These are phyloP conservation scores for Agapornis canus DNA, from an alignment of 2,797 vertebrate species.

Conservation along the genomic window DNA sequence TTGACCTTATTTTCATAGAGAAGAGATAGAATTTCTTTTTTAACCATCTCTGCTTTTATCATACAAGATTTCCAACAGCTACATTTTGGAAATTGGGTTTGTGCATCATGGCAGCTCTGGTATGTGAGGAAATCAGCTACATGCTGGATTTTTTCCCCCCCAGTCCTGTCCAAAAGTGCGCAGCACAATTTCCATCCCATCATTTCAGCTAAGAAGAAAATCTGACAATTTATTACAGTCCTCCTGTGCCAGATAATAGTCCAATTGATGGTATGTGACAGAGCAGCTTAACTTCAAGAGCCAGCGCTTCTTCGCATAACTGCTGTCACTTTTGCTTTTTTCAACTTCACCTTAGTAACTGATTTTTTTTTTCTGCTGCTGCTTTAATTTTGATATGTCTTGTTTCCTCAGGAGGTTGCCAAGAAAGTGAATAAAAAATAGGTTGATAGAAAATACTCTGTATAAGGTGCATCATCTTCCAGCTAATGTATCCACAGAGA, in stretches of 20 bases:
- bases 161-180: slow-evolving; percentile 39
- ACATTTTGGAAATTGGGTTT: not conserved
- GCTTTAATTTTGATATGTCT: slow-evolving; percentile 70
- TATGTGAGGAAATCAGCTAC: slow-evolving; percentile 37
- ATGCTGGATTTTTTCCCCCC: not conserved
- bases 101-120: slow-evolving; percentile 36
- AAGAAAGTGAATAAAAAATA: slow-evolving; percentile 62
- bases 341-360: slow-evolving; percentile 62
- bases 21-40: not conserved
- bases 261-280: slow-evolving; percentile 77
- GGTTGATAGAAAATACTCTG: not conserved
- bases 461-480: slow-evolving; percentile 4
- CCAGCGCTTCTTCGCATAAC: slow-evolving; percentile 52
- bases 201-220: slow-evolving; percentile 76
- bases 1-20: not conserved
- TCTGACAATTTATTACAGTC: slow-evolving; percentile 79
- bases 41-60: not conserved
- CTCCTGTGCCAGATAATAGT: slow-evolving; percentile 76
- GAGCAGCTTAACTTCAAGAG: slow-evolving; percentile 77
- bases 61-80: not conserved
- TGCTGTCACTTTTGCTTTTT: slow-evolving; percentile 74
- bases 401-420: slow-evolving; percentile 52
- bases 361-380: slow-evolving; percentile 16
- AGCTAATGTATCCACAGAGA: not conserved
- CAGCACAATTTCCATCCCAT: slow-evolving; percentile 73